Evolutionary conservation across 2,113 vertebrate genomes (phyloP).

Genomic region (Mesitornis unicolor): DNA sequence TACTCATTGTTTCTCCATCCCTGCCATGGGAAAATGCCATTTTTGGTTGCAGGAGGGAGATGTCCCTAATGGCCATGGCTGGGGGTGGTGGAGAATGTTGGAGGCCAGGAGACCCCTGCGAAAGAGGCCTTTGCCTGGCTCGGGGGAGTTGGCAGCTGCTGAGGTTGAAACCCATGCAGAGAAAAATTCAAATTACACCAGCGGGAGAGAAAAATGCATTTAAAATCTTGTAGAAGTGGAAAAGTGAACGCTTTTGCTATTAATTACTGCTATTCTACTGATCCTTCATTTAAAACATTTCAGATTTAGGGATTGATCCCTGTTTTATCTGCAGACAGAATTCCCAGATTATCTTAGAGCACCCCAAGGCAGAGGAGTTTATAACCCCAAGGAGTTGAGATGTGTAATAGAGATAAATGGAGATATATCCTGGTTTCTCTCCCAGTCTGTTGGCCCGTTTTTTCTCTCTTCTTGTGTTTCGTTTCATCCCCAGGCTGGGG

Average conservation of each 20-base stretch:
- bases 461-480: not conserved
- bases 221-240: not conserved
- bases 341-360: not conserved
- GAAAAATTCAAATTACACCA: not conserved
- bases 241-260: not conserved
- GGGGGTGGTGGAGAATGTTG: rapidly evolving
- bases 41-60: not conserved
- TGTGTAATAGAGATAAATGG: too few species aligned
- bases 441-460: rapidly evolving
- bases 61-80: rapidly evolving
- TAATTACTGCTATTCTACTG: not conserved
- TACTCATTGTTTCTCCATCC: not conserved
- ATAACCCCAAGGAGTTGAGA: rapidly evolving
- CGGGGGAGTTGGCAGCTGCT: not conserved
- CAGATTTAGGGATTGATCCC: not conserved
- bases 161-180: not conserved
- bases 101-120: not conserved
- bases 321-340: not conserved
- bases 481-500: not conserved
- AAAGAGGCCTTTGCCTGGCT: not conserved
- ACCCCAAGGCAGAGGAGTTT: not conserved
- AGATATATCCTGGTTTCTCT: not conserved
- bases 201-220: not conserved
- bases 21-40: not conserved
- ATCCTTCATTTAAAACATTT: not conserved